These are phyloP conservation scores for Capreolus pygargus DNA, from an alignment of 2,113 vertebrate species.

Conservation along the genomic window DNA sequence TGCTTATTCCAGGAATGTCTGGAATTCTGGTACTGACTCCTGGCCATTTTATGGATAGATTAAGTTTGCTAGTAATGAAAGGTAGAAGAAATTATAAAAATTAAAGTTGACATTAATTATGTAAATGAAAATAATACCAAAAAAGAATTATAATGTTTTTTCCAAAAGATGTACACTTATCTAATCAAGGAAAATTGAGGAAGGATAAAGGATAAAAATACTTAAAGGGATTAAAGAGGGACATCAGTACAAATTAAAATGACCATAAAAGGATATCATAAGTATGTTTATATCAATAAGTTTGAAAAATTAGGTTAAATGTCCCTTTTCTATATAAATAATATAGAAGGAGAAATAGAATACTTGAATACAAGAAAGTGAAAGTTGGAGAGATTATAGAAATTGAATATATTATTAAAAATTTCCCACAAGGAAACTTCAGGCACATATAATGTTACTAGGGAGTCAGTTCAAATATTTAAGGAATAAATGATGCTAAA, in stretches of 20 bases:
- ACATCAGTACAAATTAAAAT: not conserved
- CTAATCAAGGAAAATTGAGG: not conserved
- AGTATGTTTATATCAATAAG: not conserved
- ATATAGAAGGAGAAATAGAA: not conserved
- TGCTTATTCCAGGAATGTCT: not conserved
- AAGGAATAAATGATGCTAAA: not conserved
- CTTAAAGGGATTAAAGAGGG: not conserved
- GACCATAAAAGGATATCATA: not conserved
- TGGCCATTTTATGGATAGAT: not conserved
- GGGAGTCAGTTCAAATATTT: not conserved
- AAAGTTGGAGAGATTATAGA: not conserved
- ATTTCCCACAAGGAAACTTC: not conserved
- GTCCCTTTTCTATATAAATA: not conserved
- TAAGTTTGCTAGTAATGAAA: not conserved
- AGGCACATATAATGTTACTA: not conserved
- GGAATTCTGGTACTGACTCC: not conserved
- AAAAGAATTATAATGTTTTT: not conserved
- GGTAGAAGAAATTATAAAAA: not conserved
- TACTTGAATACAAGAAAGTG: not conserved
- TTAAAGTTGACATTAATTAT: not conserved
- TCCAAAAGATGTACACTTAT: not conserved
- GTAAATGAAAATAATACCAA: not conserved
- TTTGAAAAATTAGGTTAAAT: not conserved
- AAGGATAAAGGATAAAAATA: not conserved
- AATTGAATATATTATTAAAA: not conserved